Evolutionary conservation across 2,113 vertebrate species (phyloP), one percentile per base, ranked within the genome.

Genomic region (Prionailurus viverrinus): DNA sequence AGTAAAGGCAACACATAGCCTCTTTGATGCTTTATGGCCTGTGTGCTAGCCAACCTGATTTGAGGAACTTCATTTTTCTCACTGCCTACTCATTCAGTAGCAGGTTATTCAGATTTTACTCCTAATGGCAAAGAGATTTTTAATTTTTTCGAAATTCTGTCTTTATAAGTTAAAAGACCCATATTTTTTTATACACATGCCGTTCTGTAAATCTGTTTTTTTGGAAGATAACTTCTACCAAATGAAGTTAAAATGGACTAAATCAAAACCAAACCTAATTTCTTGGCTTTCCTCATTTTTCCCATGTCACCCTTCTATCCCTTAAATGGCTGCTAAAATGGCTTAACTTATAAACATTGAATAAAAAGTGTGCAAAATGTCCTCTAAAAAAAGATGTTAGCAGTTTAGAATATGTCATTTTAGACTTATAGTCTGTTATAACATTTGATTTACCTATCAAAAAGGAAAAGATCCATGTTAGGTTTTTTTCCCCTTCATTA

Each of bases 401-500:
- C 21, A 90, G 73, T 88, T 36, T 78, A 78, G n/a, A 39, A 66
- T 88, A 92, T 89, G 96, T 90, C 1, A 0, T 95, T 95, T 98
- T 97, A 89, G 82, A 82, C 31, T 92, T 97, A 92, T 11, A 68
- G 82, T 90, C 51, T 68, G 65, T 53, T 93, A 9, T 65, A 84
- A 95, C 69, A 95, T 97, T 98, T 98, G 1, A 73, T 98, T 97
- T 65, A 97, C 93, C n/a, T 97, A 95, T 87, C 71, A 96, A 80
- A 94, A 78, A 89, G 92, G 73, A 97, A 98, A 98, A 98, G 96
- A 98, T 88, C 14, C 14, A 69, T 79, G 63, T 48, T 96, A 71
- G 13, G 41, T 96, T 97, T 90, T 95, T 88, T 61, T 41, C 15
- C 71, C 58, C 33, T 98, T 98, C 97, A 98, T 98, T 98, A 98